Conservation (phyloP, 2,797 vertebrate genomes). For the Triplophysa bombifrons region DNA sequence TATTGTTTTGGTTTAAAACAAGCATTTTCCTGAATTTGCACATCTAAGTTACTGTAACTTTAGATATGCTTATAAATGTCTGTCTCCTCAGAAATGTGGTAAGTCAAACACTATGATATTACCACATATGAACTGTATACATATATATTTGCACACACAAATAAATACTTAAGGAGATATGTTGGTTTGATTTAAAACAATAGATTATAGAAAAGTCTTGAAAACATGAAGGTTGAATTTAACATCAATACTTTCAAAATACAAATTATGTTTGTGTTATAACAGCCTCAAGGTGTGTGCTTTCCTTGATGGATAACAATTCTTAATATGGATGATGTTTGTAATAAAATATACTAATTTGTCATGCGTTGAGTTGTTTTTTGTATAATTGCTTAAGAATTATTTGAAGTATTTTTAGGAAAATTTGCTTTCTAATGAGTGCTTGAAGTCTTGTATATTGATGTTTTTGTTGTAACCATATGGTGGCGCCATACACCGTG, state of each 20-base stretch:
- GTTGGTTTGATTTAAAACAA: background rate
- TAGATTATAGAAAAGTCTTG: no score
- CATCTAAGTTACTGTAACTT: background rate
- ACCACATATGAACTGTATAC: background rate
- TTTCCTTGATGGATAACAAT: constrained; percentile 28
- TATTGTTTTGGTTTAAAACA: background rate
- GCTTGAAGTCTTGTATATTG: background rate
- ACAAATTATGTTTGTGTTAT: no score
- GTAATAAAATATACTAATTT: constrained; percentile 55
- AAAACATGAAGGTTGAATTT: background rate
- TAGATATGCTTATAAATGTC: background rate
- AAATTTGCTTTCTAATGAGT: no score
- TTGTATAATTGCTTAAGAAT: no score
- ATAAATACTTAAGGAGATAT: background rate
- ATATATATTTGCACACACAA: background rate
- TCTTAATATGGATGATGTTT: constrained; percentile 47
- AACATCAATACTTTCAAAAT: background rate
- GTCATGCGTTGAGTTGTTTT: background rate
- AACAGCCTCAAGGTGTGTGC: background rate
- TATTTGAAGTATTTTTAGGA: no score
- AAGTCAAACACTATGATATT: background rate
- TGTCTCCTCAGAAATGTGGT: background rate
- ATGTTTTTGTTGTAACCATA: constrained; percentile 54
- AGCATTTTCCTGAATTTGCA: background rate
- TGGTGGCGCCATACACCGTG: constrained; percentile 59